Conservation (phyloP, 2,113 vertebrate genomes). For the Thalassarche chlororhynchos region DNA sequence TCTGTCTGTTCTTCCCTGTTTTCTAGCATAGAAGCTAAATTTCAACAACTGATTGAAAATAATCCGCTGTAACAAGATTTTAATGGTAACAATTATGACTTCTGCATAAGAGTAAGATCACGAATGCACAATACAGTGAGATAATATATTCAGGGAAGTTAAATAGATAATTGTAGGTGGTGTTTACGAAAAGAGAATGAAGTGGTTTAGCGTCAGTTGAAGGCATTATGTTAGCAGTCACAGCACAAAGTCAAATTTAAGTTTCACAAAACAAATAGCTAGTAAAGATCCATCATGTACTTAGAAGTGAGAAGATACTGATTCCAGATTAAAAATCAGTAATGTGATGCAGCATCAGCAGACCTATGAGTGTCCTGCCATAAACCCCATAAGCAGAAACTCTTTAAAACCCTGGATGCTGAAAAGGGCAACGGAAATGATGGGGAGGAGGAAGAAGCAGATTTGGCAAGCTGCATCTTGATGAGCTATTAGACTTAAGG, state of each 20-base stretch:
- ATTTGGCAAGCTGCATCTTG: not conserved
- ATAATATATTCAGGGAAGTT: not conserved
- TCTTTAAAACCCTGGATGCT: not conserved
- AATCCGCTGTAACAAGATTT: conserved; percentile 50
- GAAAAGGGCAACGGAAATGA: not conserved
- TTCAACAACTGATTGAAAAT: conserved; percentile 50
- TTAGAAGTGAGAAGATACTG: not conserved
- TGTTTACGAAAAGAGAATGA: not conserved
- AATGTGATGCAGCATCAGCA: not conserved
- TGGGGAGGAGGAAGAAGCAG: not conserved
- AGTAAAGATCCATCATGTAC: not conserved
- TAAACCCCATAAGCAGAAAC: not conserved
- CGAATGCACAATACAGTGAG: not conserved
- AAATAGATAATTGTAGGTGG: not conserved
- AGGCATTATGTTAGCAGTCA: not conserved
- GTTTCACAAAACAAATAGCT: not conserved
- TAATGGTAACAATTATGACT: conserved; percentile 51
- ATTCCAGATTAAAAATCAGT: not conserved
- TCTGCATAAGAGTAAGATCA: not conserved
- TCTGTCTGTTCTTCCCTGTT: conserved; percentile 20
- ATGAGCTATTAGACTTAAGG: not conserved
- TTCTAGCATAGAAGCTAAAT: conserved; percentile 5
- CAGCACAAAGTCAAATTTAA: not conserved
- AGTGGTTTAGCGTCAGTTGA: not conserved
- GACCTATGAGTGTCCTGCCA: not conserved